Conservation (phyloP, 2,888 invertebrate species). For the Drosophila borealis region DNA sequence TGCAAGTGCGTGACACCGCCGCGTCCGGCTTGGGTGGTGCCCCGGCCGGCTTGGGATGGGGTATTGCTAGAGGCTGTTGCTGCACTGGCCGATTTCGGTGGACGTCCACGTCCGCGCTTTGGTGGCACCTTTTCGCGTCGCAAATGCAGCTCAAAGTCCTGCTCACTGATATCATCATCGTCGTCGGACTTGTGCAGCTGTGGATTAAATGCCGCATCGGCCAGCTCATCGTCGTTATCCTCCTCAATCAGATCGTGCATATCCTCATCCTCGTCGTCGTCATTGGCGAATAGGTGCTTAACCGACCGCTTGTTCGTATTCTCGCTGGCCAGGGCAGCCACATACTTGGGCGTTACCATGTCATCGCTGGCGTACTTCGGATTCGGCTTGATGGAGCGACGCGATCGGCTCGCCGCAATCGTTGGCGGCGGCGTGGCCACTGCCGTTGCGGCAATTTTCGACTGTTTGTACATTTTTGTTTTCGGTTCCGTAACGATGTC, state of each 20-base stretch:
- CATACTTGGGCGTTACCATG: constrained; percentile 81
- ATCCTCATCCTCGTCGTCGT: constrained; percentile 65
- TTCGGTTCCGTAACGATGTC: constrained; percentile 27
- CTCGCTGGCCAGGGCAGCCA: constrained; percentile 46
- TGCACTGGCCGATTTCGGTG: constrained; percentile 50
- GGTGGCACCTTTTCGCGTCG: constrained; percentile 52
- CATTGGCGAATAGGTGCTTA: constrained; percentile 59
- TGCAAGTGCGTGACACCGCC: constrained; percentile 7
- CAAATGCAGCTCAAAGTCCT: constrained; percentile 54
- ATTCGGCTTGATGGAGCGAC: constrained; percentile 85
- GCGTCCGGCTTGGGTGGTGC: constrained; percentile 1
- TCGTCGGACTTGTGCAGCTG: constrained; percentile 68
- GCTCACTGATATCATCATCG: constrained; percentile 69
- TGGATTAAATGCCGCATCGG: constrained; percentile 67
- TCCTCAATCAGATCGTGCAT: constrained; percentile 54
- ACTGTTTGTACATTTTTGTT: constrained; percentile 63
- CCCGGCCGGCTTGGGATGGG: not conserved
- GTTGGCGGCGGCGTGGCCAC: constrained; percentile 70
- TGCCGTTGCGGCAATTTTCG: constrained; percentile 24
- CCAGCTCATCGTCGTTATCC: constrained; percentile 65
- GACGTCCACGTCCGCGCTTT: constrained; percentile 74
- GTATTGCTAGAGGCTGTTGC: constrained; percentile 1
- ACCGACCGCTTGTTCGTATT: constrained; percentile 11
- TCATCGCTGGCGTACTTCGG: constrained; percentile 84
- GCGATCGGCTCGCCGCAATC: constrained; percentile 82